phyloP scores from a whole-genome alignment of 2,888 invertebrate genomes.

The Pterobdella sp. region DNA sequence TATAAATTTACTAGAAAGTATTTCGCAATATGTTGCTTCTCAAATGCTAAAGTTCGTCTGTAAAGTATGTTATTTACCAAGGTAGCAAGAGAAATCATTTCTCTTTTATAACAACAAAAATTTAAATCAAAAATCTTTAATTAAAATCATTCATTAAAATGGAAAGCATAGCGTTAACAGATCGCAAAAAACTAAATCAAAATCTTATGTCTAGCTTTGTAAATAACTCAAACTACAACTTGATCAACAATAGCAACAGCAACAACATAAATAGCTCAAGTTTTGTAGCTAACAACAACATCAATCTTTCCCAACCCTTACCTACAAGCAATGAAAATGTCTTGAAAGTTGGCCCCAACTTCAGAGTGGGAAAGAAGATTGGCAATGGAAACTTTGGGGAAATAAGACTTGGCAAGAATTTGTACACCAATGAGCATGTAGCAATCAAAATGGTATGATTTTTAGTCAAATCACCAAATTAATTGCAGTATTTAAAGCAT shows the following conservation, averaged over 20 bases:
- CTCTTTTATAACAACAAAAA: no score
- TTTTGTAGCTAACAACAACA: neutral
- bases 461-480: no score
- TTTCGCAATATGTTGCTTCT: no score
- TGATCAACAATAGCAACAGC: constrained; percentile 12
- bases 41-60: no score
- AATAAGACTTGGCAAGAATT: neutral
- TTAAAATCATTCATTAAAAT: neutral
- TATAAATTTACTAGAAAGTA: no score
- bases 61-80: no score
- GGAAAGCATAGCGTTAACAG: neutral
- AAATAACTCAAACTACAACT: neutral
- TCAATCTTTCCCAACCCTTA: neutral
- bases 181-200: neutral
- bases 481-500: no score
- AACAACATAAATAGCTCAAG: neutral
- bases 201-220: neutral
- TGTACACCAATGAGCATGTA: neutral
- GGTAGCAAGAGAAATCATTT: no score
- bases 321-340: neutral
- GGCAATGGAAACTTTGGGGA: neutral
- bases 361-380: neutral
- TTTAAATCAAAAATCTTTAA: no score
- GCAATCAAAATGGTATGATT: neutral
- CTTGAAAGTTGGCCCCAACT: neutral